Conservation (phyloP, 2,113 vertebrate genomes). For the Porphyrio hochstetteri region DNA sequence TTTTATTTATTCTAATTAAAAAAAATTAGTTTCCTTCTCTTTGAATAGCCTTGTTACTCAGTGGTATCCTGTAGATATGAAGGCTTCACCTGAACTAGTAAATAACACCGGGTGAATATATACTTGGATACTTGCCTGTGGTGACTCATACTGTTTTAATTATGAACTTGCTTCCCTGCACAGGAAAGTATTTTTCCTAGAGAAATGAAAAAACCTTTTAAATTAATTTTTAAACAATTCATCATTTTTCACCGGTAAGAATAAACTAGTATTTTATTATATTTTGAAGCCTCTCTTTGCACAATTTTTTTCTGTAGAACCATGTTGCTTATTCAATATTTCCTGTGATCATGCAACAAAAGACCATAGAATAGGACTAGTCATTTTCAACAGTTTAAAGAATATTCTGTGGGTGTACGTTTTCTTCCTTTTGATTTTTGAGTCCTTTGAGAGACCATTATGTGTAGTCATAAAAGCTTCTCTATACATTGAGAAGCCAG, state of each 20-base stretch:
- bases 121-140: not conserved
- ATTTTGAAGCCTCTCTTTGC: not conserved
- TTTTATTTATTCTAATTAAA: not conserved
- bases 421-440: not conserved
- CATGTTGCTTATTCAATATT: not conserved
- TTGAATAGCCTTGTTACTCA: not conserved
- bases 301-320: not conserved
- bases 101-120: not conserved
- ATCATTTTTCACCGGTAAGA: not conserved
- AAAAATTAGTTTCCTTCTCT: not conserved
- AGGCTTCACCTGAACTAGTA: not conserved
- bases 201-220: not conserved
- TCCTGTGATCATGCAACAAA: not conserved
- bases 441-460: not conserved
- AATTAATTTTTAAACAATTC: not conserved
- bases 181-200: not conserved
- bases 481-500: not conserved
- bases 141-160: not conserved
- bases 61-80: not conserved
- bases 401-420: not conserved
- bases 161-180: not conserved
- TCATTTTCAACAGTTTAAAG: not conserved
- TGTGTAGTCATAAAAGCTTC: not conserved
- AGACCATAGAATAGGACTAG: not conserved
- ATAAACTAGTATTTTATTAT: rapidly evolving